Percentiles rank a stretch among this genome's conserved stretches.
These are phyloP conservation scores for Clarias platycephalus DNA, from an alignment of 2,797 vertebrate species.

Conservation along the genomic window DNA sequence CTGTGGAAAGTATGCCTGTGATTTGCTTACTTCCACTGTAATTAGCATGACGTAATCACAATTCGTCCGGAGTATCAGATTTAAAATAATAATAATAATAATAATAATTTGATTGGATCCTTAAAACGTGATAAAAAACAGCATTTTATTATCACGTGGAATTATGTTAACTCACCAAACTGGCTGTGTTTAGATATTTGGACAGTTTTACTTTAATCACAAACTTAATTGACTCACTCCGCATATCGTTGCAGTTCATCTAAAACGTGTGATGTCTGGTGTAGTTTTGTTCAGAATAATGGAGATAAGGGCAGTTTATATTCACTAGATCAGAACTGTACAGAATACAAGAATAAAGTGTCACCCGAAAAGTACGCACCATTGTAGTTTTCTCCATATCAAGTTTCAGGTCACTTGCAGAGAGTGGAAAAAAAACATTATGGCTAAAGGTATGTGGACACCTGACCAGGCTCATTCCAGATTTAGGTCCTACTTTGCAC, in stretches of 20 bases:
- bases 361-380: neutral
- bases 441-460: neutral
- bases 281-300: neutral
- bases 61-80: neutral
- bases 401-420: neutral
- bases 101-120: no score
- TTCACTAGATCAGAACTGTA: neutral
- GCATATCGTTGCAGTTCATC: neutral
- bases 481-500: neutral
- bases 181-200: neutral
- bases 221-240: neutral
- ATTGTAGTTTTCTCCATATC: neutral
- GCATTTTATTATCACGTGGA: neutral
- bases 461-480: neutral
- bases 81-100: no score
- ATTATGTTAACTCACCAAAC: neutral
- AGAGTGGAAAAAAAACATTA: neutral
- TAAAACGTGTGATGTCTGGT: neutral
- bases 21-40: constrained; percentile 1
- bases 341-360: neutral
- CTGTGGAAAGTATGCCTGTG: neutral
- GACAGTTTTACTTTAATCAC: neutral
- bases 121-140: neutral
- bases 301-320: neutral
- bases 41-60: neutral